A percentile compares a stretch with the other conserved stretches of the same genome.
These are phyloP conservation scores for Xenopus laevis DNA, from an alignment of 2,113 vertebrate genomes.

Conservation along the genomic window DNA sequence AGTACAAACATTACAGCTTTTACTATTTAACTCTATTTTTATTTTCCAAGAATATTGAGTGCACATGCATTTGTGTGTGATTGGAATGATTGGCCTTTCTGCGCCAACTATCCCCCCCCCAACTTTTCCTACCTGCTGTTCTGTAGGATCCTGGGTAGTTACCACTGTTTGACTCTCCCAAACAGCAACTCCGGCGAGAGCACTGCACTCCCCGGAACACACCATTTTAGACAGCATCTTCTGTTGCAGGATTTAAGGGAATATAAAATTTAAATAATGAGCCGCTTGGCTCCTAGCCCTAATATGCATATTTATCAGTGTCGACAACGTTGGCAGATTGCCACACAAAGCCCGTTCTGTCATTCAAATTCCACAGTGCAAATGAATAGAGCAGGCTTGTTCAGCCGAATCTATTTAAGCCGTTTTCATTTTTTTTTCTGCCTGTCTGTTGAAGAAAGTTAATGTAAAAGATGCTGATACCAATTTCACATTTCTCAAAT, in stretches of 20 bases:
- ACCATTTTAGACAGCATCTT: constrained; percentile 43
- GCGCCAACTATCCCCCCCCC: too few species aligned
- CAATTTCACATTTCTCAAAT: constrained; percentile 37
- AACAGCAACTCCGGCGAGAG: too few species aligned
- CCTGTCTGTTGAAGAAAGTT: constrained; percentile 22
- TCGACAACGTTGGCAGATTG: constrained; percentile 38
- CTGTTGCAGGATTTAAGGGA: constrained; percentile 37
- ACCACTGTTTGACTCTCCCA: too few species aligned
- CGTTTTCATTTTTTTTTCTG: constrained; percentile 8
- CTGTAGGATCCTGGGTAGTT: too few species aligned
- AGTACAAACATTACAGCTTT: too few species aligned
- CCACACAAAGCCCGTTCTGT: constrained; percentile 44
- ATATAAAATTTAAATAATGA: constrained; percentile 17
- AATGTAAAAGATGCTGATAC: constrained; percentile 47
- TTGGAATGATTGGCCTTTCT: too few species aligned
- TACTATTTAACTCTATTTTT: too few species aligned
- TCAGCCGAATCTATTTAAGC: constrained; percentile 48
- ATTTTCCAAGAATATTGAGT: too few species aligned
- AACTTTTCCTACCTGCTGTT: too few species aligned
- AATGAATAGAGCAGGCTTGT: constrained; percentile 48
- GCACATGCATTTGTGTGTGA: too few species aligned
- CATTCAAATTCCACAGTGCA: constrained; percentile 42
- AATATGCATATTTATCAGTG: constrained; percentile 44
- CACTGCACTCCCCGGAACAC: background rate
- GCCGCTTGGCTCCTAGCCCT: constrained; percentile 20